Percentiles rank a stretch among this genome's conserved stretches.
phyloP scores from a whole-genome alignment of 1,140 invertebrate genomes.

The Drosophila pectinifera region DNA sequence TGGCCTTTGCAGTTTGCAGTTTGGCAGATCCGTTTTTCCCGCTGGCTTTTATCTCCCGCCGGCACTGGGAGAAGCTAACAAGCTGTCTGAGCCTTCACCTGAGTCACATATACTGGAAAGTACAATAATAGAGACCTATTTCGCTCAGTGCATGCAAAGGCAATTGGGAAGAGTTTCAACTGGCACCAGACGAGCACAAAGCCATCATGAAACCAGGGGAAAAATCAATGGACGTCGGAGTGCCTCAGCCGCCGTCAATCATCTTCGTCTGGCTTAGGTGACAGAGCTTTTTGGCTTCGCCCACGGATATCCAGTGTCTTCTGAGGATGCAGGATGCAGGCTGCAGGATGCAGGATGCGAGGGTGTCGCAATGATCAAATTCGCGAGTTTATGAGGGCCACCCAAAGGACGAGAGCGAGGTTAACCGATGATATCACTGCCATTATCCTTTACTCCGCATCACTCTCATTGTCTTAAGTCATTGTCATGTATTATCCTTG shows the following conservation, averaged over 20 bases:
- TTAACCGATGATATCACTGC: no score
- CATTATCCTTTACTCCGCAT: no score
- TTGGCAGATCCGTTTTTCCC: constrained; percentile 38
- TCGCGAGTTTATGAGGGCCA: constrained; percentile 25
- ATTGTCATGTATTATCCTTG: no score
- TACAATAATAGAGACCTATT: no score
- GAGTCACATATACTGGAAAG: no score
- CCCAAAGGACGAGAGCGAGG: no score
- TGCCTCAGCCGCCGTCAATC: constrained; percentile 13
- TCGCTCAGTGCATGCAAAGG: constrained; percentile 15
- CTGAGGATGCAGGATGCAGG: not conserved
- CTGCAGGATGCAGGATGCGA: not conserved
- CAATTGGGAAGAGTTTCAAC: constrained; percentile 44
- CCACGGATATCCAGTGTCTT: constrained; percentile 5
- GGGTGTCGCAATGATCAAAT: constrained; percentile 13
- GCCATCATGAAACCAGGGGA: not conserved
- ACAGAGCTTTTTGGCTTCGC: no score
- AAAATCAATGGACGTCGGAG: constrained; percentile 12
- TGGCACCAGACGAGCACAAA: constrained; percentile 3
- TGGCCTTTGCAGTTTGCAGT: constrained; percentile 38
- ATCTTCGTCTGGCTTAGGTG: constrained; percentile 45
- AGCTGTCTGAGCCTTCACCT: no score
- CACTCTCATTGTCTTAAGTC: no score
- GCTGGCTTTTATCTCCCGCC: not conserved
- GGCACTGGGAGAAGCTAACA: no score